A percentile compares a stretch with the other conserved stretches of the same genome.
Evolutionary conservation across 2,797 vertebrate genomes (phyloP).

Genomic region (Valencia hispanica): DNA sequence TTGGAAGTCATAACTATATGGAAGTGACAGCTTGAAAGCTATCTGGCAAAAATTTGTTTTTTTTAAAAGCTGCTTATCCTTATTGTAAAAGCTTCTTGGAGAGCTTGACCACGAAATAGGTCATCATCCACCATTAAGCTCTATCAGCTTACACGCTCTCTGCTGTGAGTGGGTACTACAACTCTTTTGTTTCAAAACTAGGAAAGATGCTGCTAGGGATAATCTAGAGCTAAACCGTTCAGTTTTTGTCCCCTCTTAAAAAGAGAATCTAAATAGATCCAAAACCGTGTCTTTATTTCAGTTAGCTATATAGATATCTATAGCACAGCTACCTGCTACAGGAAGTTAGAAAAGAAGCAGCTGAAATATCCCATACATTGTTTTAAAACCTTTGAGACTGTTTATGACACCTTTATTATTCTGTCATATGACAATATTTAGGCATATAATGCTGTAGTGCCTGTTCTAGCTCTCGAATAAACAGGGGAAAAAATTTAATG

Average conservation of each 20-base stretch:
- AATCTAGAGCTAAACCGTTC: too few relatives aligned
- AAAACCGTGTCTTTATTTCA: background rate
- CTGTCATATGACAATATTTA: background rate
- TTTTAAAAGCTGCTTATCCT: conserved; percentile 3
- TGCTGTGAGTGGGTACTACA: background rate
- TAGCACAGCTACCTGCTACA: background rate
- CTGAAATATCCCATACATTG: background rate
- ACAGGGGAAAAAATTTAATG: too few relatives aligned
- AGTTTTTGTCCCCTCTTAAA: background rate
- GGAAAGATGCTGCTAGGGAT: background rate
- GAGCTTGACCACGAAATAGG: conserved; percentile 2
- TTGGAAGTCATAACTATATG: background rate
- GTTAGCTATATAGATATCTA: background rate
- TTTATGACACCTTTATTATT: background rate
- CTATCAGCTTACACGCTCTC: background rate
- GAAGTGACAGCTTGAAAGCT: background rate
- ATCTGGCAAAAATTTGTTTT: background rate
- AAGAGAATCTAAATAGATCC: background rate
- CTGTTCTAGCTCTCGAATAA: too few relatives aligned
- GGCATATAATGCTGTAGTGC: too few relatives aligned
- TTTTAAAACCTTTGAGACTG: background rate
- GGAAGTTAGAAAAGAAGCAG: too few relatives aligned
- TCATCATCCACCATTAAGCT: background rate
- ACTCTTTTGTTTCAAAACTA: background rate
- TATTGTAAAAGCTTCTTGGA: conserved; percentile 4